Evolutionary conservation across 1,140 invertebrate species (phyloP), one percentile per base, ranked within the genome.

Genomic region (Marisa cornuarietis): DNA sequence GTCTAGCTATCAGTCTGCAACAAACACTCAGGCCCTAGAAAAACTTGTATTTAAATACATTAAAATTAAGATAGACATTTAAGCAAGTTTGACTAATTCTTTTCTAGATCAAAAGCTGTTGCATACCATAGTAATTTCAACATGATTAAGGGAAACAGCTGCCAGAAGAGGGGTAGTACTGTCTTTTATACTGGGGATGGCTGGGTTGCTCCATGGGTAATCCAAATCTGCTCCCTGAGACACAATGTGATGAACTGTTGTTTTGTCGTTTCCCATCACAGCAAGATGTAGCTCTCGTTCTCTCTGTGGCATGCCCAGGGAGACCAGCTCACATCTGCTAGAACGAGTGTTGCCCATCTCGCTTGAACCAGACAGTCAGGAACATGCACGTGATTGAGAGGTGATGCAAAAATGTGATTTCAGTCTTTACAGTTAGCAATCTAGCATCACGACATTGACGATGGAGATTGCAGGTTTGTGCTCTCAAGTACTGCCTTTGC

Each of bases 61-160:
- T n/a, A n/a, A n/a, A n/a, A n/a, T n/a, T n/a, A n/a, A n/a, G n/a
- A n/a, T n/a, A n/a, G n/a, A n/a, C n/a, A n/a, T n/a, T n/a, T n/a
- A n/a, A n/a, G n/a, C n/a, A n/a, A n/a, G n/a, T n/a, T n/a, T n/a
- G n/a, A n/a, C n/a, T n/a, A n/a, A n/a, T n/a, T n/a, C n/a, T n/a
- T n/a, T n/a, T n/a, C n/a, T 20, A 11, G 61, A 54, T 31, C 61
- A 79, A 20, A 74, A 79, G 58, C 20, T 71, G 14, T 76, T 26
- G 82, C 82, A 72, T 82, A 90, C 90, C 86, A 87, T 85, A 68
- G 87, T 87, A 61, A 91, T 88, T 79, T 91, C 89, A 52, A 88
- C 88, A 87, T 90, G 87, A 77, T 91, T 91, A 10, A 91, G 84
- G 9, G 90, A 91, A 1, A 91, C 90, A 51, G 90, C 89, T 73